phyloP scores from a whole-genome alignment of 2,797 vertebrate genomes.

The Spheniscus humboldti region DNA sequence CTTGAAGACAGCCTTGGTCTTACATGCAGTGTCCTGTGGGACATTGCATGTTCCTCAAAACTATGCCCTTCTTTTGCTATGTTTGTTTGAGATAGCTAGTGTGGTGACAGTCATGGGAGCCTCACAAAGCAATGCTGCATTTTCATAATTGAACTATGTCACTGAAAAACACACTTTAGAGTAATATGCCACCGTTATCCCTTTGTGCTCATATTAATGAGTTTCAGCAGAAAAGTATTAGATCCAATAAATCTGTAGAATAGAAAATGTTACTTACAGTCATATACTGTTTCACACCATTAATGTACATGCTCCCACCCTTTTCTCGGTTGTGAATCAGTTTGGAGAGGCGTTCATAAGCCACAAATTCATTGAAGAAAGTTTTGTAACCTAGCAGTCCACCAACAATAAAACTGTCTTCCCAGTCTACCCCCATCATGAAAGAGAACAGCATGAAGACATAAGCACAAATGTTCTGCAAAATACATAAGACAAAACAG shows the following conservation, averaged over 20 bases:
- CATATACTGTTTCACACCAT: conserved; percentile 83
- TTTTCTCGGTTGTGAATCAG: conserved; percentile 75
- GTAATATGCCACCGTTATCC: not conserved
- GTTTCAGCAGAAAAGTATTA: not conserved
- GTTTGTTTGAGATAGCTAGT: not conserved
- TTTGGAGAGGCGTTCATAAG: conserved; percentile 81
- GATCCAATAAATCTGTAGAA: not conserved
- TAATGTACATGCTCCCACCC: conserved; percentile 78
- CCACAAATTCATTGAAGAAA: conserved; percentile 90
- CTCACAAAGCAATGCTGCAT: not conserved
- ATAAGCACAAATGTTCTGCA: conserved; percentile 85
- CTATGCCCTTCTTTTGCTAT: not conserved
- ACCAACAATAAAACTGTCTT: conserved; percentile 86
- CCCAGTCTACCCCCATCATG: conserved; percentile 89
- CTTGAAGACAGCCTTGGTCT: not conserved
- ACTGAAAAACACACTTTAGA: not conserved
- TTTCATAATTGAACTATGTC: not conserved
- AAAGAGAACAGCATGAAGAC: conserved; percentile 88
- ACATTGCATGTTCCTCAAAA: not conserved
- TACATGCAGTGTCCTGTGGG: not conserved
- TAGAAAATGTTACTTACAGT: conserved; percentile 73
- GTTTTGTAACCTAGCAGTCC: conserved; percentile 86
- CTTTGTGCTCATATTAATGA: not conserved
- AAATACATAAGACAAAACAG: not conserved
- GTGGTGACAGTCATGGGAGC: not conserved